Percentiles rank a stretch among this genome's conserved stretches.
Evolutionary conservation across 2,113 vertebrate genomes (phyloP).

Genomic region (Apodemus speciosus): DNA sequence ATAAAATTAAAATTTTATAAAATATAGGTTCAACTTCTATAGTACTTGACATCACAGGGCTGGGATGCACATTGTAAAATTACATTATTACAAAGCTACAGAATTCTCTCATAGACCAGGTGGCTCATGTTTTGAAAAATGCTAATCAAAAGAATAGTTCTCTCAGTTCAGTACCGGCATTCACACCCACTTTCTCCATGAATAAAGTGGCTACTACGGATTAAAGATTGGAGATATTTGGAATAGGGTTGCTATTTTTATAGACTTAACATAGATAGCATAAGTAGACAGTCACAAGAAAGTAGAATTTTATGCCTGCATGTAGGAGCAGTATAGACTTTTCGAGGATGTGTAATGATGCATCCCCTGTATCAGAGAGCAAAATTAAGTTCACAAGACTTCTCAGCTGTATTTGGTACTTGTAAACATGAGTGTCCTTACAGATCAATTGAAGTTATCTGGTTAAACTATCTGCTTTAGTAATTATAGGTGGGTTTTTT

Average conservation of each 20-base stretch:
- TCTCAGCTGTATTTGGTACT: constrained; percentile 56
- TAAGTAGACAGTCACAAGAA: constrained; percentile 46
- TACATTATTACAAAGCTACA: not conserved
- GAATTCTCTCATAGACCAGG: not conserved
- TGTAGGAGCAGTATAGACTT: constrained; percentile 46
- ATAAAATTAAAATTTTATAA: not conserved
- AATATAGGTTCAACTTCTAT: not conserved
- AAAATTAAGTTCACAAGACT: constrained; percentile 66
- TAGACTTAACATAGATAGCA: not conserved
- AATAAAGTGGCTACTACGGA: not conserved
- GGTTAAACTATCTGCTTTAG: constrained; percentile 54
- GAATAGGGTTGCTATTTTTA: constrained; percentile 26
- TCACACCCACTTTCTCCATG: not conserved
- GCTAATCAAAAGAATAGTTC: not conserved
- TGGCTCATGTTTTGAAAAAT: not conserved
- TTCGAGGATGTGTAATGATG: constrained; percentile 35
- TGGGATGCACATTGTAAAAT: not conserved
- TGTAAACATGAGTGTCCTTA: constrained; percentile 40
- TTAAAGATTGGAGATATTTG: not conserved
- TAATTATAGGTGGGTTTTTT: constrained; percentile 13
- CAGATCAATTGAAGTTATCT: constrained; percentile 59
- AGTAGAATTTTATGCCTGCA: constrained; percentile 36
- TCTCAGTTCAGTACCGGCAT: not conserved
- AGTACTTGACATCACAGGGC: not conserved
- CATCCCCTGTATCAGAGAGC: constrained; percentile 12